A percentile compares a stretch with the other conserved stretches of the same genome.
phyloP scores from a whole-genome alignment of 2,113 vertebrate genomes.

The Poecile atricapillus region DNA sequence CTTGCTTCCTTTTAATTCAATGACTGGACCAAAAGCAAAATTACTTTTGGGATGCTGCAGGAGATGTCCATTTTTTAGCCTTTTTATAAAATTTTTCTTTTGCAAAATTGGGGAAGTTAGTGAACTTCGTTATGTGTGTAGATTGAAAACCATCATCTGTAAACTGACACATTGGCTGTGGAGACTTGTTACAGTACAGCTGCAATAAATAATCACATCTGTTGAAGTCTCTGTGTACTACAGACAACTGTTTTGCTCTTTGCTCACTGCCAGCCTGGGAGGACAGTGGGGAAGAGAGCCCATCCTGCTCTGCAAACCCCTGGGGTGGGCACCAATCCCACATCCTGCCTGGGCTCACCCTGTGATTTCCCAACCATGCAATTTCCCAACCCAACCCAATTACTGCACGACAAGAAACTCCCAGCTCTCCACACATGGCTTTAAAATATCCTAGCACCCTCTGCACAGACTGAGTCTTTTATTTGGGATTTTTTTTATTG shows the following conservation, averaged over 20 bases:
- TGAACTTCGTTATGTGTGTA: not conserved
- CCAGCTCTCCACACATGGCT: not conserved
- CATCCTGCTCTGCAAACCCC: not conserved
- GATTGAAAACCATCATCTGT: rapidly evolving
- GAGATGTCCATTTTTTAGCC: not conserved
- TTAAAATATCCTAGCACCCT: not conserved
- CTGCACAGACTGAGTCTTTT: not conserved
- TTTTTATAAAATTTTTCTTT: not conserved
- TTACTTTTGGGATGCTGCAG: not conserved
- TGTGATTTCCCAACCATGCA: rapidly evolving
- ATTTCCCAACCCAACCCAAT: no score
- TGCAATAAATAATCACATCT: rapidly evolving
- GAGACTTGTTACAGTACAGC: not conserved
- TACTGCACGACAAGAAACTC: not conserved
- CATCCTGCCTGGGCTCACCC: not conserved
- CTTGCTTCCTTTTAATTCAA: not conserved
- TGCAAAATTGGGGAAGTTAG: not conserved
- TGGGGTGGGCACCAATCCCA: not conserved
- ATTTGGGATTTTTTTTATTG: not conserved
- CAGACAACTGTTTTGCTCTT: not conserved
- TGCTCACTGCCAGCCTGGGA: not conserved
- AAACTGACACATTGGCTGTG: not conserved
- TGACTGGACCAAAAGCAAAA: not conserved
- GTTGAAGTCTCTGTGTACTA: not conserved
- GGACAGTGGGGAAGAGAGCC: not conserved